A percentile compares a stretch with the other conserved stretches of the same genome.
These are phyloP conservation scores for Stegana nigrithorax DNA, from an alignment of 2,888 invertebrate genomes.

Conservation along the genomic window DNA sequence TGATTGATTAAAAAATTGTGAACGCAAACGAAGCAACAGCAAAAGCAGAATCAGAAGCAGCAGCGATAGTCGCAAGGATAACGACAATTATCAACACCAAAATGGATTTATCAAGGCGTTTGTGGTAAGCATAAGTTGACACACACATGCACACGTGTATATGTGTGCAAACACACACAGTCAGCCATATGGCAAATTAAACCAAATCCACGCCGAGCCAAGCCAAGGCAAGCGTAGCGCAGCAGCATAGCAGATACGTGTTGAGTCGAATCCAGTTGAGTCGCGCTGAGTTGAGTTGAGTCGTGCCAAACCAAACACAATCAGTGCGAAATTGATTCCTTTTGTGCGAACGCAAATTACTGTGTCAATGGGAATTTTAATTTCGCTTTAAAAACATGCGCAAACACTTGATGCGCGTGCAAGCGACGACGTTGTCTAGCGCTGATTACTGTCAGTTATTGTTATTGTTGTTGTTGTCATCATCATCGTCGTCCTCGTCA, in stretches of 20 bases:
- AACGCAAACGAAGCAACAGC: background rate
- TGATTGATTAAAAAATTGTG: constrained; percentile 3
- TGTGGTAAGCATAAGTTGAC: constrained; percentile 63
- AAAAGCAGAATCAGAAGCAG: background rate
- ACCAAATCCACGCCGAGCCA: constrained; percentile 28
- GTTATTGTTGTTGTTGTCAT: too few relatives aligned
- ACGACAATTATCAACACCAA: constrained; percentile 47
- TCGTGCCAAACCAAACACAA: background rate
- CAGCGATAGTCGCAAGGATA: constrained; percentile 28
- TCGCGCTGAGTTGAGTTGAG: too few relatives aligned
- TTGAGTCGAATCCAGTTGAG: background rate
- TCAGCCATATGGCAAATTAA: background rate
- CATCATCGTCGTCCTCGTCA: too few relatives aligned
- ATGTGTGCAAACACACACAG: constrained; percentile 27
- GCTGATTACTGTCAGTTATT: background rate
- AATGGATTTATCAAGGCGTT: constrained; percentile 69
- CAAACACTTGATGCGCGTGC: constrained; percentile 50
- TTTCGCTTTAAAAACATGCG: constrained; percentile 61
- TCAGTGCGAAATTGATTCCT: constrained; percentile 52
- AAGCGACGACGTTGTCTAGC: background rate
- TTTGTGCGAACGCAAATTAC: constrained; percentile 58
- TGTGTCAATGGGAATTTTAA: constrained; percentile 60
- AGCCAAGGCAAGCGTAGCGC: constrained; percentile 13
- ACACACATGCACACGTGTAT: constrained; percentile 38
- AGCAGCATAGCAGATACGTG: background rate